Evolutionary conservation across 2,113 vertebrate species (phyloP), one percentile per base, ranked within the genome.

Genomic region (Delphinus delphis): DNA sequence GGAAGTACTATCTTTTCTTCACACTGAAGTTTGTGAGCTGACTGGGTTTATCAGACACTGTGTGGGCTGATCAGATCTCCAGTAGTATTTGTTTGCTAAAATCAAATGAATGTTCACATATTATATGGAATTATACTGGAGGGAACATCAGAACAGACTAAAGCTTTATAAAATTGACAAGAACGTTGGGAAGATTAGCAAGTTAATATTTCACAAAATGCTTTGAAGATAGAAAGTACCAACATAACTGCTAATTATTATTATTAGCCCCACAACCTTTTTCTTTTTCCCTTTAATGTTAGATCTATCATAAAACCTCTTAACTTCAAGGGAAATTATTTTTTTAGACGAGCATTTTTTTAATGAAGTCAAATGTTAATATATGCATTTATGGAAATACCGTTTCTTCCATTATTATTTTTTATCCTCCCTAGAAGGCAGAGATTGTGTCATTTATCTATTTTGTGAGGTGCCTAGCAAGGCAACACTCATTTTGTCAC

Each of bases 161-260:
- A 68, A 83, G 90, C 87, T 92, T 93, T 95, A 88, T 84, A 96
- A 93, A 87, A 63, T 95, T 73, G 81, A 90, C 80, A 96, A 82
- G 62, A 95, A 96, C 0, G 0, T 92, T 92, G 71, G 58, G 88
- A 88, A 93, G 90, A 93, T 97, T 95, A 97, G 73, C 38, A 92
- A 97, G 80, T 82, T 95, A 97, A 95, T 96, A 93, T 96, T 93
- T 96, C 90, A 96, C 80, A 96, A 74, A 95, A 80, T 14, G 20
- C 93, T 98, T 97, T 97, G 96, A 98, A 97, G 85, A 96, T 55
- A 93, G 86, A 84, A 95, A 95, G 95, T 97, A 77, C 87, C 44
- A 88, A 20, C 5, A 0, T 76, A 90, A 95, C 97, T 97, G 98
- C 88, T 97, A 98, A 97, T 97, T 97, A 97, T 90, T 97, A 86